Evolutionary conservation across 1,140 invertebrate species (phyloP).

Genomic region (Sesamia nonagrioides): DNA sequence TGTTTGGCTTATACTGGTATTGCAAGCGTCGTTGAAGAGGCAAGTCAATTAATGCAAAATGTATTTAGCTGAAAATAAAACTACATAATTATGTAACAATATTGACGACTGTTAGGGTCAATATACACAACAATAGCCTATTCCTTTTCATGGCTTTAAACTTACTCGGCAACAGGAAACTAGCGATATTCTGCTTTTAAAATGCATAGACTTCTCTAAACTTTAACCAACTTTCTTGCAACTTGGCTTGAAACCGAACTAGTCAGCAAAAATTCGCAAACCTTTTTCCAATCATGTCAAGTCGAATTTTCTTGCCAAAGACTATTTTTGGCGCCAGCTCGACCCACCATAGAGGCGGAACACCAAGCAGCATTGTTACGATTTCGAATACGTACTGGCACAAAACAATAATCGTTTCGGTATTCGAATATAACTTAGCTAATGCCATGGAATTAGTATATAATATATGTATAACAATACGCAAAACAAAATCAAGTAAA

Average conservation of each 20-base stretch:
- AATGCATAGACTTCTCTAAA: not conserved
- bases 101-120: not conserved
- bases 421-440: not conserved
- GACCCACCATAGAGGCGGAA: not conserved
- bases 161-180: not conserved
- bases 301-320: slow-evolving; percentile 29
- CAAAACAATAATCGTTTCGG: slow-evolving; percentile 3
- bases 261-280: slow-evolving; percentile 20
- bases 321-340: not conserved
- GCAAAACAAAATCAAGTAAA: not conserved
- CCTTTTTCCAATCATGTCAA: slow-evolving; percentile 12
- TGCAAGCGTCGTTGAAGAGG: not conserved
- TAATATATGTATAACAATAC: not conserved
- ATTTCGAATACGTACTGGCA: slow-evolving; percentile 5
- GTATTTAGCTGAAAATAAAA: not conserved
- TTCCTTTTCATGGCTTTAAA: not conserved
- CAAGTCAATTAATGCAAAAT: not conserved
- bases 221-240: not conserved
- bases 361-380: not conserved
- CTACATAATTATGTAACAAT: not conserved
- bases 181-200: not conserved
- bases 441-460: not conserved
- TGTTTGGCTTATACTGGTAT: not conserved
- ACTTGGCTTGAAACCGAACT: slow-evolving; percentile 25
- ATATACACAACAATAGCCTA: not conserved